Base-by-base conservation (phyloP, 2,797 vertebrate genomes). In the Moxostoma hubbsi region DNA sequence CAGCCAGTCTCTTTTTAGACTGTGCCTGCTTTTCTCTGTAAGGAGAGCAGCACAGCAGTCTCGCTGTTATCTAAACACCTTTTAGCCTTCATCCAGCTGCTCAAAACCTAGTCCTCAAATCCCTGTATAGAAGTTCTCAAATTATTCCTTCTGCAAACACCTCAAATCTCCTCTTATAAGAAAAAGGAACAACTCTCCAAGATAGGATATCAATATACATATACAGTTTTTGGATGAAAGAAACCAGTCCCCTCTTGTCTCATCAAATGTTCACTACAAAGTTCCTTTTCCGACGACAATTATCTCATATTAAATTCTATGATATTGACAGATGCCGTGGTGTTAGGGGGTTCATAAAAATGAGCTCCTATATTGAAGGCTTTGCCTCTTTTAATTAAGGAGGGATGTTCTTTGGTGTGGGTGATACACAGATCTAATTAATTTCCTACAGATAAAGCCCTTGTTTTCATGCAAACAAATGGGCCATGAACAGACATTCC, bases 391-490 rank as follows among this genome's bases (percentile, higher is more conserved):
- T 76, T 83, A 84, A 86, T 83, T 82, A 82, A 80, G 47, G 62
- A 57, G 80, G 72, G 67, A 72, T 67, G 81, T 82, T 73, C 68
- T 43, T 49, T 73, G 58, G 57, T 79, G 81, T 80, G 70, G 65
- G 57, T 64, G 79, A 83, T 74, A 64, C 82, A 79, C 82, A 81
- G 81, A 81, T 82, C 74, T 83, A 78, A 83, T 82, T 61, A 84
- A 82, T 84, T 81, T 86, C 72, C 83, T 78, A 76, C 79, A 77
- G 83, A 83, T 76, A 81, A 84, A 84, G 75, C 79, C 80, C 80
- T 83, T 83, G 83, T 86, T 86, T 85, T 86, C 80, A 86, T 82
- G 83, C 80, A 84, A 82, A 77, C 84, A 85, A 86, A 84, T 85
- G 78, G 80, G 82, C 77, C 81, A 58, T 81, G 83, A 86, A 85